A percentile compares a stretch with the other conserved stretches of the same genome.
Evolutionary conservation across 2,113 vertebrate species (phyloP).

Genomic region (Podiceps cristatus): DNA sequence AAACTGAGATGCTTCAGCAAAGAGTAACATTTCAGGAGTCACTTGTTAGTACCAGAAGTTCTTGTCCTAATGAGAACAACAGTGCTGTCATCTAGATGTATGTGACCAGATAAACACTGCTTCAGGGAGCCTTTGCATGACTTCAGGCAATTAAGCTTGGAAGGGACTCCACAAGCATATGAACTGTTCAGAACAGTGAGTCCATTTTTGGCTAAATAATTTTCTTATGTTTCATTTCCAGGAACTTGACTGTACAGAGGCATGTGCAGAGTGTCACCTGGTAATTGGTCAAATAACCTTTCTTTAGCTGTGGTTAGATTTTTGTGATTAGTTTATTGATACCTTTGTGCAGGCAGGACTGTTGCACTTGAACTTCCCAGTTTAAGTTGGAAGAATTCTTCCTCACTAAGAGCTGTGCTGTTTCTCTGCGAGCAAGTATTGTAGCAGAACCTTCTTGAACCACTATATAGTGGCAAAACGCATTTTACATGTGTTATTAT

Average conservation of each 20-base stretch:
- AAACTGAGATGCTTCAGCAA: background rate
- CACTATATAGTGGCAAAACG: background rate
- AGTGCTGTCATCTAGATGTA: constrained; percentile 24
- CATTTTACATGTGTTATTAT: background rate
- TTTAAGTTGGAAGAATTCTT: background rate
- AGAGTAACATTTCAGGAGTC: background rate
- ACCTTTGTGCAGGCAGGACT: background rate
- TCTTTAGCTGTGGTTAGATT: background rate
- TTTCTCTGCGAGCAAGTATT: background rate
- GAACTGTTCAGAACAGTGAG: background rate
- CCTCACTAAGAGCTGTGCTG: background rate
- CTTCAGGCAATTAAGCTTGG: constrained; percentile 1
- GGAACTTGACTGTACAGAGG: background rate
- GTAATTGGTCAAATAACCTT: background rate
- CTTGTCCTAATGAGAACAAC: constrained; percentile 7
- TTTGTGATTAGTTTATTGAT: background rate
- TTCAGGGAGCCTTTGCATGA: background rate
- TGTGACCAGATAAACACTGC: constrained; percentile 24
- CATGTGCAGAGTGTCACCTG: background rate
- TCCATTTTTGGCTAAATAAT: background rate
- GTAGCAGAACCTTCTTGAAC: background rate
- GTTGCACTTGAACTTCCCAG: background rate
- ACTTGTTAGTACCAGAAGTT: constrained; percentile 41
- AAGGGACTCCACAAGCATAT: constrained; percentile 4
- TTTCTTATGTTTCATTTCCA: constrained; percentile 25